Evolutionary conservation across 2,113 vertebrate genomes (phyloP), one percentile per base, ranked within the genome.

Genomic region (Forbesichthys papilliferus): DNA sequence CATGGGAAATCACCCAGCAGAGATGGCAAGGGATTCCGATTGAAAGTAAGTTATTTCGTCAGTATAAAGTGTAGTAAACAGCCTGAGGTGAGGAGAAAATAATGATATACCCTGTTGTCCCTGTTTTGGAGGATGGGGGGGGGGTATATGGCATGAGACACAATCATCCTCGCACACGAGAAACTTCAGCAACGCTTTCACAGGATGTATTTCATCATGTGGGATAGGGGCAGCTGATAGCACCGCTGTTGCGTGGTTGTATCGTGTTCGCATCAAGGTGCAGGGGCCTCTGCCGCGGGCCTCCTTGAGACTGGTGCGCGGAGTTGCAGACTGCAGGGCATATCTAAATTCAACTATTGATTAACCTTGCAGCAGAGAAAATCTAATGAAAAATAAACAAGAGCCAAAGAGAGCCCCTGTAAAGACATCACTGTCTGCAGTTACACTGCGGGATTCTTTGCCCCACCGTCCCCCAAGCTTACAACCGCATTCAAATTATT

Each of bases 401-500:
- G 12, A 34, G 7, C 34, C 33, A 67, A 16, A 0, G 10, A 74
- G 68, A 80, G 65, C 61, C 74, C 68, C 80, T 80, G 64, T 73
- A 77, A 88, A 88, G 83, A 80, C 81, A 77, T 81, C 67, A 64
- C 60, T 48, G 54, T 80, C 74, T 76, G 79, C 82, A 73, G 86
- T 81, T 80, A 64, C 83, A 81, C 66, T 59, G 74, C 69, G 55
- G 81, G 64, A 78, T 69, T 83, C 83, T 87, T 87, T 87, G 84
- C 90, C 89, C 82, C 84, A 27, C 27, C 27, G 27, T 27, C 83
- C 77, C 74, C 68, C 82, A 84, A 70, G 57, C 82, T 85, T 70
- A 59, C 82, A 75, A 85, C 81, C 67, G 66, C 87, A 90, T 91
- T 90, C 87, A 90, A 87, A 93, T 91, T 84, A 92, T 92, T 90